Percentiles rank a stretch among this genome's conserved stretches.
These are phyloP conservation scores for Agrotis exclamationis DNA, from an alignment of 2,888 invertebrate genomes.

Conservation along the genomic window DNA sequence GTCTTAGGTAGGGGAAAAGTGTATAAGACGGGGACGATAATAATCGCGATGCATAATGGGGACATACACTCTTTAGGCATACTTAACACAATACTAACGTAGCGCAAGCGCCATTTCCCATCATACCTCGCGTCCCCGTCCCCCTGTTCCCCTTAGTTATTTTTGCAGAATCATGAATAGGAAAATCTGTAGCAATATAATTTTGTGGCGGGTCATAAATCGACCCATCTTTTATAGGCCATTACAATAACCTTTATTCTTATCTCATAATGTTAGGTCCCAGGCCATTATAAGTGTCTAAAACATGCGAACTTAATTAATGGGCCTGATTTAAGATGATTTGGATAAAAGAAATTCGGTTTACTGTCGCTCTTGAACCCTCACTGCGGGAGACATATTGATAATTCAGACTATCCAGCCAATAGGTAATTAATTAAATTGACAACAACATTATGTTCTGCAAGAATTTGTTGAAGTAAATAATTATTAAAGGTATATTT, in stretches of 20 bases:
- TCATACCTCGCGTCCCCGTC: too few species aligned
- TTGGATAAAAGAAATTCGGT: constrained; percentile 7
- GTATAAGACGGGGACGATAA: too few species aligned
- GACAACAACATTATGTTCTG: too few species aligned
- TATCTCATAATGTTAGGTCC: constrained; percentile 26
- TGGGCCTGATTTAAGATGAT: constrained; percentile 18
- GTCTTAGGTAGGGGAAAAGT: too few species aligned
- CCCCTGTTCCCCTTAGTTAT: too few species aligned
- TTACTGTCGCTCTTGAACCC: neutral
- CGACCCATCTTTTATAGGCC: constrained; percentile 15
- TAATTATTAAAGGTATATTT: too few species aligned
- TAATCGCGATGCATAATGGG: too few species aligned
- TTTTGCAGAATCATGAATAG: neutral
- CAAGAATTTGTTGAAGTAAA: too few species aligned
- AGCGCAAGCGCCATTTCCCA: too few species aligned
- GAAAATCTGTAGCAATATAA: neutral
- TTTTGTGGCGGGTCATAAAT: constrained; percentile 14
- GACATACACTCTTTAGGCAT: too few species aligned
- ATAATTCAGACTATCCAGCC: neutral
- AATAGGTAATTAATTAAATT: neutral
- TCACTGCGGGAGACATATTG: neutral
- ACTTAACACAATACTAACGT: too few species aligned
- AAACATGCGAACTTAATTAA: constrained; percentile 26
- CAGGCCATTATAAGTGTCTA: constrained; percentile 20
- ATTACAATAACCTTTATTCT: constrained; percentile 32